phyloP scores from a whole-genome alignment of 2,888 invertebrate species.

The Drosophila quasianomalipes region DNA sequence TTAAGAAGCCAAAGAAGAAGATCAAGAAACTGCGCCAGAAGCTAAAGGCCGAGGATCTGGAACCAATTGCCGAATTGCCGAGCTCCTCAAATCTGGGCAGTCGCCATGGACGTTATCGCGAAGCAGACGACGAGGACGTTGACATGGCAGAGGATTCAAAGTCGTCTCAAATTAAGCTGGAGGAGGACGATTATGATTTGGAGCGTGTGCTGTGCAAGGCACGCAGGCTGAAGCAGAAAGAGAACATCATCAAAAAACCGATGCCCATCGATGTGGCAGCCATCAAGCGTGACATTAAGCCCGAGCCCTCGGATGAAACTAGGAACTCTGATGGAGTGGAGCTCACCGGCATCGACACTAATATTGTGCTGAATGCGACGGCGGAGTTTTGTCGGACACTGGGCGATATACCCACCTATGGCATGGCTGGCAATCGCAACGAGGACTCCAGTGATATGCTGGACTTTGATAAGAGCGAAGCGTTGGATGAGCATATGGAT shows the following conservation, averaged over 20 bases:
- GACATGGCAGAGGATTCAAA: slow-evolving; percentile 84
- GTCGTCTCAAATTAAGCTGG: slow-evolving; percentile 84
- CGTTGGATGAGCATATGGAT: slow-evolving; percentile 82
- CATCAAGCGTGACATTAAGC: slow-evolving; percentile 87
- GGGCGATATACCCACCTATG: slow-evolving; percentile 98
- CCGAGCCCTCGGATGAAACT: slow-evolving; percentile 83
- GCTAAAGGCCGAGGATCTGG: slow-evolving; percentile 91
- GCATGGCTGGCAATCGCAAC: slow-evolving; percentile 95
- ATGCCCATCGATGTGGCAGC: slow-evolving; percentile 82
- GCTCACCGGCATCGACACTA: slow-evolving; percentile 82
- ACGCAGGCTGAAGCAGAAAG: slow-evolving; percentile 88
- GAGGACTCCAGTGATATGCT: slow-evolving; percentile 90
- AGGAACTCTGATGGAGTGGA: slow-evolving; percentile 58
- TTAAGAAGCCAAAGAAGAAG: slow-evolving; percentile 94
- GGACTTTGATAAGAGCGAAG: slow-evolving; percentile 84
- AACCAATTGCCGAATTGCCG: slow-evolving; percentile 84
- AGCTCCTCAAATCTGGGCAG: slow-evolving; percentile 81
- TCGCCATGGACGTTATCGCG: slow-evolving; percentile 72
- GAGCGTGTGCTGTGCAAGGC: slow-evolving; percentile 91
- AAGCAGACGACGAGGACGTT: slow-evolving; percentile 86
- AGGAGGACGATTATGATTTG: slow-evolving; percentile 89
- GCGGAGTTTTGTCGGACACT: slow-evolving; percentile 98
- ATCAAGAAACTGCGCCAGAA: slow-evolving; percentile 90
- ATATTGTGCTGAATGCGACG: slow-evolving; percentile 95
- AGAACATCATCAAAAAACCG: slow-evolving; percentile 82